A percentile compares a stretch with the other conserved stretches of the same genome.
These are phyloP conservation scores for Isichthys henryi DNA, from an alignment of 2,113 vertebrate species.

Conservation along the genomic window DNA sequence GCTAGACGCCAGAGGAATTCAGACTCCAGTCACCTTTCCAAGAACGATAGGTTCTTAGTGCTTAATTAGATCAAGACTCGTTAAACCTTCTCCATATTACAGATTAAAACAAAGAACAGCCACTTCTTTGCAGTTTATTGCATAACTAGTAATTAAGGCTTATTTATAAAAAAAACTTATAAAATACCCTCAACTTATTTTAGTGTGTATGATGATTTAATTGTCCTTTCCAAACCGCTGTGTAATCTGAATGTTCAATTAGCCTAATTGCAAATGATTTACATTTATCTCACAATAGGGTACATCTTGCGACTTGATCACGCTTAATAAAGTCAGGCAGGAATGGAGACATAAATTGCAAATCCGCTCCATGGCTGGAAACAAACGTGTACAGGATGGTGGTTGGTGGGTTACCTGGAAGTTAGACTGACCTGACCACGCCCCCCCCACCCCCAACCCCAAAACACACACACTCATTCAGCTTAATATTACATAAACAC, in stretches of 20 bases:
- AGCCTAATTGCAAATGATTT: not conserved
- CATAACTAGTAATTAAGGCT: not conserved
- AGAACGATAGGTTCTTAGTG: not conserved
- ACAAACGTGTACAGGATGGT: too few relatives aligned
- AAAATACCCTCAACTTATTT: not conserved
- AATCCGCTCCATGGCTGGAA: not conserved
- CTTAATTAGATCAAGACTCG: not conserved
- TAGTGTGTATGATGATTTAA: not conserved
- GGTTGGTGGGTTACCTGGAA: not conserved
- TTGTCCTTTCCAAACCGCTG: not conserved
- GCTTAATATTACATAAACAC: too few relatives aligned
- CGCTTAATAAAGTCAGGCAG: not conserved
- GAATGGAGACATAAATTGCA: not conserved
- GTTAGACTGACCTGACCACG: not conserved
- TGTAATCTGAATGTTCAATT: not conserved
- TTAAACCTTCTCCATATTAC: not conserved
- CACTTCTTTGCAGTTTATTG: not conserved
- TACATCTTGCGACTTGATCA: not conserved
- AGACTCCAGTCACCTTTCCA: not conserved
- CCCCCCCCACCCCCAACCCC: too few relatives aligned
- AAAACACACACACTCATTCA: too few relatives aligned
- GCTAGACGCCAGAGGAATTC: not conserved
- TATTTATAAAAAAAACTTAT: not conserved
- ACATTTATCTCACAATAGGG: not conserved
- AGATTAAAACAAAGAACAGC: not conserved